Conservation (phyloP, 2,888 invertebrate genomes). For the Esperia sulphurella region DNA sequence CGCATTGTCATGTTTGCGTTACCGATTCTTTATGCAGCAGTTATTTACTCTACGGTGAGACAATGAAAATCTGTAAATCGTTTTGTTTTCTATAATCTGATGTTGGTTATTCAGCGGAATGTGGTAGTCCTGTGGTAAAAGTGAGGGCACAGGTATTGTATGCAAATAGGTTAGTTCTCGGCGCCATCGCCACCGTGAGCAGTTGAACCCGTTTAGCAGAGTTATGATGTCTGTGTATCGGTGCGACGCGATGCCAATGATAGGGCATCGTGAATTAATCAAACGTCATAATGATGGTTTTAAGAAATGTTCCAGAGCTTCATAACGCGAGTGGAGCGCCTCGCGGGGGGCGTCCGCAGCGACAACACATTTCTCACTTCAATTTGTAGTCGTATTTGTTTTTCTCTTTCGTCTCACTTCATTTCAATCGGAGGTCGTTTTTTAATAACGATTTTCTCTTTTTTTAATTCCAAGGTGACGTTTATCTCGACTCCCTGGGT, state of each 20-base stretch:
- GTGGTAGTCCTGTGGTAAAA: not conserved
- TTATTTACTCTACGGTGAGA: not conserved
- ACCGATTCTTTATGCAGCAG: not conserved
- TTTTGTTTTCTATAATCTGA: not conserved
- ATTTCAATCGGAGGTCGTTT: conserved; percentile 63
- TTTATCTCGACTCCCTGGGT: conserved; percentile 72
- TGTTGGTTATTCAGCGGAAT: not conserved
- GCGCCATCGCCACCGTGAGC: conserved; percentile 45
- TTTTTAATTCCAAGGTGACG: conserved; percentile 74
- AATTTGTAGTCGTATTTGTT: conserved; percentile 68
- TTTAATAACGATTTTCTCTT: conserved; percentile 58
- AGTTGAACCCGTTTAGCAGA: conserved; percentile 60
- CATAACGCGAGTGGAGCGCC: conserved; percentile 31
- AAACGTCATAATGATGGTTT: conserved; percentile 53
- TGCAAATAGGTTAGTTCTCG: conserved; percentile 59
- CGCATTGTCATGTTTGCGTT: not conserved
- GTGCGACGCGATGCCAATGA: conserved; percentile 55
- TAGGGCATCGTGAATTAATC: conserved; percentile 57
- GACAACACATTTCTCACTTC: conserved; percentile 75
- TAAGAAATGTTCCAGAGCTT: conserved; percentile 25
- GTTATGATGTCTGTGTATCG: conserved; percentile 46
- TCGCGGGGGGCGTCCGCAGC: conserved; percentile 59
- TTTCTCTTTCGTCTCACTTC: conserved; percentile 64
- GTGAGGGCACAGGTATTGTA: conserved; percentile 42
- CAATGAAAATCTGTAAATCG: not conserved